phyloP scores from a whole-genome alignment of 2,797 vertebrate species.

The Rhyacichthys aspro region DNA sequence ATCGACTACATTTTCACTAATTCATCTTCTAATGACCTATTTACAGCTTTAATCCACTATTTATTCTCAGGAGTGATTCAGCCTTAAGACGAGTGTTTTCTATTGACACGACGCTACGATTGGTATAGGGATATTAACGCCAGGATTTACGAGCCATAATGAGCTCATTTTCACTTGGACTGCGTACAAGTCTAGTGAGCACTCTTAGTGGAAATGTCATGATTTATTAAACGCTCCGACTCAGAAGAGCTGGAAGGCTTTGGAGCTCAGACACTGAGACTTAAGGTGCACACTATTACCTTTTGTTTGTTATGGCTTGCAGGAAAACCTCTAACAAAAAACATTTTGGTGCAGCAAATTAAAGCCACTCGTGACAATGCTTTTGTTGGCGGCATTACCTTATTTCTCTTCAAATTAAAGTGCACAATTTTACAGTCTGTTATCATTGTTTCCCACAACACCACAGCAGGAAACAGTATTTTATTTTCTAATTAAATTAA shows the following conservation, averaged over 20 bases:
- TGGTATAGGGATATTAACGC: constrained; percentile 25
- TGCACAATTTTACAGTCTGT: neutral
- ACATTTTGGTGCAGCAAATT: constrained; percentile 15
- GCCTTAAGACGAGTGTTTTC: constrained; percentile 24
- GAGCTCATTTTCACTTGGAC: constrained; percentile 15
- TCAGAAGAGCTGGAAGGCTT: constrained; percentile 15
- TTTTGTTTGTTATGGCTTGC: constrained; percentile 15
- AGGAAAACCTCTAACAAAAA: constrained; percentile 1
- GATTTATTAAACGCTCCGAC: constrained; percentile 45
- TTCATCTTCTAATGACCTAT: constrained; percentile 67
- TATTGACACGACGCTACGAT: constrained; percentile 22
- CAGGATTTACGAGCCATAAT: constrained; percentile 47
- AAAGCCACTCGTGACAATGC: neutral
- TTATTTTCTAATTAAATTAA: neutral
- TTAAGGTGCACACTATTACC: constrained; percentile 18
- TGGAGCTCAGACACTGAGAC: constrained; percentile 12
- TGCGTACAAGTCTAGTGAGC: constrained; percentile 22
- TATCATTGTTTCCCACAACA: constrained; percentile 6
- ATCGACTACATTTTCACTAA: constrained; percentile 47
- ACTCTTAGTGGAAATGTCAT: constrained; percentile 33
- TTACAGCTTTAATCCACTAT: constrained; percentile 67
- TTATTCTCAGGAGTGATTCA: constrained; percentile 32
- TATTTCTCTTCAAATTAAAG: constrained; percentile 4
- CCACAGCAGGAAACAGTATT: neutral
- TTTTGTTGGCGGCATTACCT: neutral